phyloP scores from a whole-genome alignment of 2,797 vertebrate genomes.

The Huso huso region DNA sequence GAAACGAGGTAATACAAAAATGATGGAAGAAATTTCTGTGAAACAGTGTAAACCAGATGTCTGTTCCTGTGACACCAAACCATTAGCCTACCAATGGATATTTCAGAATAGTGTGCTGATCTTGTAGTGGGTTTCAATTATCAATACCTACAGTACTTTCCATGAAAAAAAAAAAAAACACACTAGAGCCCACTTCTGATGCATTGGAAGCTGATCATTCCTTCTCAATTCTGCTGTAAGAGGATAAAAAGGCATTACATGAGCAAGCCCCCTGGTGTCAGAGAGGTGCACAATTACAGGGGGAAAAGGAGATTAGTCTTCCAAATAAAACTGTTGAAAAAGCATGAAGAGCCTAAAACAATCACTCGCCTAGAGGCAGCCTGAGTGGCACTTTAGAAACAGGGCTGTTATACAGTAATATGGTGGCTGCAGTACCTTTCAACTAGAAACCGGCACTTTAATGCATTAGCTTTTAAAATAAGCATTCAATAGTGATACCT shows the following conservation, averaged over 20 bases:
- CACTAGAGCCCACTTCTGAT: background rate
- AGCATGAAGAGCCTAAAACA: conserved; percentile 19
- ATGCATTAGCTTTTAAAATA: conserved; percentile 10
- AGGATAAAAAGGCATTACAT: background rate
- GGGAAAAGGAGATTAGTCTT: background rate
- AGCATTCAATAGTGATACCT: background rate
- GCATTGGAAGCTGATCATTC: conserved; percentile 2
- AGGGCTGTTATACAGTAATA: conserved; percentile 21
- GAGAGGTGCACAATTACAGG: conserved; percentile 10
- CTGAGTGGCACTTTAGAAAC: background rate
- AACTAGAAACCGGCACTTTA: conserved; percentile 10
- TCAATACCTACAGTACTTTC: conserved; percentile 6
- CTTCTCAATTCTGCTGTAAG: conserved; percentile 1
- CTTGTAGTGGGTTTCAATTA: conserved; percentile 11
- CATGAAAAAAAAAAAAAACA: background rate
- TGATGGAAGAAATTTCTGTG: too few species aligned
- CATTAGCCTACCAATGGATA: background rate
- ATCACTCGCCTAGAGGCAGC: conserved; percentile 15
- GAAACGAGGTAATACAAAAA: too few species aligned
- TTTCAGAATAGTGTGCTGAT: background rate
- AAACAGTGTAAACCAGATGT: too few species aligned
- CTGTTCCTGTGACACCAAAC: too few species aligned
- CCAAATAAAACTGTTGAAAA: background rate
- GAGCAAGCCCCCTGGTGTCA: conserved; percentile 5
- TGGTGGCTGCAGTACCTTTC: background rate